phyloP scores from a whole-genome alignment of 1,140 invertebrate genomes.

The Diploscapter pachys region DNA sequence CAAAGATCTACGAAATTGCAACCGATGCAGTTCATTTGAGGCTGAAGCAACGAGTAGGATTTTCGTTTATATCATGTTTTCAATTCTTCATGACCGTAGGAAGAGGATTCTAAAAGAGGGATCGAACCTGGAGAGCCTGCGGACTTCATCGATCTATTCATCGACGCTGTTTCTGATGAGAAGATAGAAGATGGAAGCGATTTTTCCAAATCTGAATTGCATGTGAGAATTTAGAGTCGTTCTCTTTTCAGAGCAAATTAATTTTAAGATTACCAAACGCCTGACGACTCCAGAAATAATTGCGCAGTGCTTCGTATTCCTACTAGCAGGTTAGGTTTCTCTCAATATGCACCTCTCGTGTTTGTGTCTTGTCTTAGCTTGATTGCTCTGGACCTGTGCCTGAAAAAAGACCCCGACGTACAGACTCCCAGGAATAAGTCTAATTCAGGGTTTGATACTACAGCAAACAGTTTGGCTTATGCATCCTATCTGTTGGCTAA shows the following conservation, averaged over 20 bases:
- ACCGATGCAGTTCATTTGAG: neutral
- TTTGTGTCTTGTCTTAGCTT: no score
- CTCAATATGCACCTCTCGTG: no score
- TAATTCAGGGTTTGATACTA: constrained; percentile 58
- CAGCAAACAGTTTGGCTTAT: constrained; percentile 58
- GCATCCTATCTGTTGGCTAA: constrained; percentile 59
- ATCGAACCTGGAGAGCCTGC: constrained; percentile 12
- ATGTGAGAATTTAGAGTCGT: constrained; percentile 8
- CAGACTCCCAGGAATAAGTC: no score
- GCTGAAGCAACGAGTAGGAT: constrained; percentile 3
- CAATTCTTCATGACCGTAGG: neutral
- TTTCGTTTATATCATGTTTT: neutral
- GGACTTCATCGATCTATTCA: constrained; percentile 29
- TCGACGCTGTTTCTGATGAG: constrained; percentile 17
- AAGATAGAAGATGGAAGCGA: constrained; percentile 1
- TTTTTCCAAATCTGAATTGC: neutral
- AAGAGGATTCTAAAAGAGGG: constrained; percentile 8
- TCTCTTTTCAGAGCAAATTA: neutral
- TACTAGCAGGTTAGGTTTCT: constrained; percentile 57
- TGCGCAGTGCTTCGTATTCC: constrained; percentile 52
- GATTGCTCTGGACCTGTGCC: no score
- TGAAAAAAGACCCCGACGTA: no score
- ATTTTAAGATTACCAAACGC: neutral
- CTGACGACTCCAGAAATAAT: constrained; percentile 21
- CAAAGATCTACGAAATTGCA: neutral